phyloP scores from a whole-genome alignment of 2,797 vertebrate genomes.

The Psittacula echo region DNA sequence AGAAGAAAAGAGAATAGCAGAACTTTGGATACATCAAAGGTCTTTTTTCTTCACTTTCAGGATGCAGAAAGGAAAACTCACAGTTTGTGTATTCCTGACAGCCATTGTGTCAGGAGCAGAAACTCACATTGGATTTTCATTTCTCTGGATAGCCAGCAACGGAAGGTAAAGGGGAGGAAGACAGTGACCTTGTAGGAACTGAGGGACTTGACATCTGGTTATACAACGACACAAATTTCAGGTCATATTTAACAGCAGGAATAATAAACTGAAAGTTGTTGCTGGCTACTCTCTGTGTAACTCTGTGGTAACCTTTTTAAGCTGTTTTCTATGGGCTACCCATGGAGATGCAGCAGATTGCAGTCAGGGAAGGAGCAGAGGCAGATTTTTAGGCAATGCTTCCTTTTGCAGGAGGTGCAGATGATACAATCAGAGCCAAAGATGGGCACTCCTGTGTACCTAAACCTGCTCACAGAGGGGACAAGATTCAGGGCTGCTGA shows the following conservation, averaged over 20 bases:
- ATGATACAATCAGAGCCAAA: background rate
- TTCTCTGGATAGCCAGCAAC: background rate
- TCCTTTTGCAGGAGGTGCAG: background rate
- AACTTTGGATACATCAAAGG: conserved; percentile 43
- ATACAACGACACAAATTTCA: conserved; percentile 41
- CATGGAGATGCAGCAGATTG: accelerated
- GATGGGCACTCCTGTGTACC: background rate
- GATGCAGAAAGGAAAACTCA: conserved; percentile 55
- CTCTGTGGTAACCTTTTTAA: background rate
- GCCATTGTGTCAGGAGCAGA: conserved; percentile 56
- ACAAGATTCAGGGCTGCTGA: background rate
- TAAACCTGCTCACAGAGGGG: background rate
- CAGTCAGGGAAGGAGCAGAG: background rate
- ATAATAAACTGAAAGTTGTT: conserved; percentile 36
- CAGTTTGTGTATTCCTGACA: conserved; percentile 53
- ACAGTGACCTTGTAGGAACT: conserved; percentile 37
- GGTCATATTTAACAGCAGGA: conserved; percentile 28
- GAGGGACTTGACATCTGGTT: conserved; percentile 37
- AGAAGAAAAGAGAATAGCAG: conserved; percentile 34
- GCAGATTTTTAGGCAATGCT: background rate
- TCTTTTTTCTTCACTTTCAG: conserved; percentile 45
- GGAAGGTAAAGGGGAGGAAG: background rate
- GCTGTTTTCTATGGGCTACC: background rate
- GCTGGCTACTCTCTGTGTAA: conserved; percentile 30
- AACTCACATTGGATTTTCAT: background rate